A percentile compares a stretch with the other conserved stretches of the same genome.
phyloP scores from a whole-genome alignment of 2,888 invertebrate genomes.

The Ophioninae sp. region DNA sequence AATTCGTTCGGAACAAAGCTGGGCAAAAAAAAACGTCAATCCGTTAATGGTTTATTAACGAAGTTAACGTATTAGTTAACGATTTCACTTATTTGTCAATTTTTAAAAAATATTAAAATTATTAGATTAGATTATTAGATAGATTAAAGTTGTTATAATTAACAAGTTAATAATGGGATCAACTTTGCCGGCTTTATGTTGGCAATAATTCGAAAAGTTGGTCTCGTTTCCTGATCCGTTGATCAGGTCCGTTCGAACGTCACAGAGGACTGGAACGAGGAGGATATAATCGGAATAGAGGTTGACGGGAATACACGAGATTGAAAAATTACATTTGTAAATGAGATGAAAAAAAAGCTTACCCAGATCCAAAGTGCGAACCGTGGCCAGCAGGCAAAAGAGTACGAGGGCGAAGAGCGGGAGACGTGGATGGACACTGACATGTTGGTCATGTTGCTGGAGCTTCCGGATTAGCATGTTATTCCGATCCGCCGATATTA shows the following conservation, averaged over 20 bases:
- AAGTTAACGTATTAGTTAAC: too few species aligned
- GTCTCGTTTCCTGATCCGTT: background rate
- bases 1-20: conserved; percentile 21
- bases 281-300: background rate
- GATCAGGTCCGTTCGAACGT: background rate
- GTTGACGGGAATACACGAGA: background rate
- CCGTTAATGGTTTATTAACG: too few species aligned
- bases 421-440: conserved; percentile 69
- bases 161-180: too few species aligned
- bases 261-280: background rate
- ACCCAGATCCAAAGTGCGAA: conserved; percentile 74
- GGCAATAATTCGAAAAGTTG: too few species aligned
- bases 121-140: too few species aligned
- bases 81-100: too few species aligned
- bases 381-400: conserved; percentile 70
- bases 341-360: conserved; percentile 61
- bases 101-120: too few species aligned
- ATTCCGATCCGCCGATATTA: conserved; percentile 73
- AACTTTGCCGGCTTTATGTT: too few species aligned
- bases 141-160: too few species aligned
- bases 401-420: conserved; percentile 72
- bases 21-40: background rate
- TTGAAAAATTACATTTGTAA: background rate
- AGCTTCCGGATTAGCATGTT: conserved; percentile 76
- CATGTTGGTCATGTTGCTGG: conserved; percentile 61